Evolutionary conservation across 2,797 vertebrate species (phyloP).

Genomic region (Mormyrops boulengeri): DNA sequence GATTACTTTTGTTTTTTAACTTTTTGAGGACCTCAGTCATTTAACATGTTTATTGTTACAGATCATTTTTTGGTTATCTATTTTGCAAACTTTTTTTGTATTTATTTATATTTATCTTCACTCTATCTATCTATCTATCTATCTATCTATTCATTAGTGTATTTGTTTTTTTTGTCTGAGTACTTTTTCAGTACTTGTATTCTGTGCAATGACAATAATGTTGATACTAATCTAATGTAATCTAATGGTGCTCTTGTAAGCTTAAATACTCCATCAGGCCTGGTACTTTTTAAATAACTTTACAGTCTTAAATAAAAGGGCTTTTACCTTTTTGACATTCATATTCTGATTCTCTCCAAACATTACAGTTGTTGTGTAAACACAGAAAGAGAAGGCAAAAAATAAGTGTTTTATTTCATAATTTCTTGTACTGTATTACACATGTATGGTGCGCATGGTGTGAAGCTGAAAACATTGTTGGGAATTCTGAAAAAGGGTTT

Average conservation of each 20-base stretch:
- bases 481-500: not conserved
- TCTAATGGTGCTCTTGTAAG: not conserved
- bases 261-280: not conserved
- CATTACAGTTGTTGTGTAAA: not conserved
- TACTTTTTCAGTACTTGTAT: not conserved
- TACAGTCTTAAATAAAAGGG: not conserved
- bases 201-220: not conserved
- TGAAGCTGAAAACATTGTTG: not conserved
- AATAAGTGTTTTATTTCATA: not conserved
- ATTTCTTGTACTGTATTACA: not conserved
- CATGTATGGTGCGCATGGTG: not conserved
- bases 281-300: not conserved
- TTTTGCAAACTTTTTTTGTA: not conserved
- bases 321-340: not conserved
- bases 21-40: not conserved
- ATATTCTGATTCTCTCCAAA: not conserved
- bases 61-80: not conserved
- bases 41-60: not conserved
- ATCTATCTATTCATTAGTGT: not conserved
- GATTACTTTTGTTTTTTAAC: not conserved
- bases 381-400: not conserved
- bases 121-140: too few relatives aligned
- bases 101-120: not conserved
- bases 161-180: not conserved
- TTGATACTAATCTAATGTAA: not conserved